Base-by-base conservation (phyloP, 1,140 invertebrate species). In the Drosophila dunni region DNA sequence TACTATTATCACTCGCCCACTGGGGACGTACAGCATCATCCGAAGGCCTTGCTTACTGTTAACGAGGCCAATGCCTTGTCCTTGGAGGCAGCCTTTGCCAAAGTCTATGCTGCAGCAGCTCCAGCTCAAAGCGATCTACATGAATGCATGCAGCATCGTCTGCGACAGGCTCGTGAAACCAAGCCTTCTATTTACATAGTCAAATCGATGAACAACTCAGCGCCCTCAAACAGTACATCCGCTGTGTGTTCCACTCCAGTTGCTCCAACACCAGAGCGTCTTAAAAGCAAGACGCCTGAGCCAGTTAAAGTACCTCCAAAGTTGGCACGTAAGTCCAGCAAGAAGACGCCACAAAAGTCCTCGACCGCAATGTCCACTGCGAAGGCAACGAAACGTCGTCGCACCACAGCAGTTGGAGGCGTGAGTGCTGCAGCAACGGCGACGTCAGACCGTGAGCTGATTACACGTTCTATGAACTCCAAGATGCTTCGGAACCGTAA, bases 131-230 rank as follows among this genome's bases (percentile, higher is more conserved):
- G 45, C 2, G 64, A 67, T 1, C 17, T 89, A 20, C 72, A 88
- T 15, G 75, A 82, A 40, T 54, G 56, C 6, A 83, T 91, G 53
- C 84, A 91, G 51, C 62, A 72, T 48, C 81, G 85, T 17, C 62
- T 91, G 62, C 79, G 80, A 13, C 70, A 79, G 54, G 78, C 90
- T 17, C 90, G 91, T 15, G 79, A 91, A 56, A 58, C 79, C 1
- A 86, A 91, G 56, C 91, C 91, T 0, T 81, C 81, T 29, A 91
- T 91, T 13, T 91, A 79, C 51, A 91, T 91, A 42, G 85, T 91
- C 7, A 56, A 91, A 71, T 51, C 90, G 0, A 51, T 82, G 29
- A 75, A 75, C 17, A 77, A 89, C 63, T 63, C 57, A 10, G 13
- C 10, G 5, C n/a, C 36, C 45, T 8, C 20, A 20, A 24, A 3